Evolutionary conservation across 2,888 invertebrate genomes (phyloP), one percentile per base, ranked within the genome.

Genomic region (Stenotaenia linearis): DNA sequence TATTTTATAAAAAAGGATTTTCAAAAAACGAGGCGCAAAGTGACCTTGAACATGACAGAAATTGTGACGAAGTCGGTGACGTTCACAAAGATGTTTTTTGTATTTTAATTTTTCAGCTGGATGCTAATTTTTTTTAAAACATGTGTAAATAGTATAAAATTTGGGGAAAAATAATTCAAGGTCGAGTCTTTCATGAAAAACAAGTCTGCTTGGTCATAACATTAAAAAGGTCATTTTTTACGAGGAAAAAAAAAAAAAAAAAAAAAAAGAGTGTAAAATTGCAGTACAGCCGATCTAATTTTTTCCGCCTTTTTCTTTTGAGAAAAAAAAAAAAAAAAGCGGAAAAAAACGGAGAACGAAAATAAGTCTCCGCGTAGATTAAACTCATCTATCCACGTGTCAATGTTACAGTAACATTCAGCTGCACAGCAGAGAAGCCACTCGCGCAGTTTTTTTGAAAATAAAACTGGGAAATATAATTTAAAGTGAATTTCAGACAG

Each of bases 371-470:
- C 10, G 23, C 61, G 61, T 23, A 61, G 23, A 61, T 61, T 61
- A 61, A 61, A 61, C 61, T 61, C 61, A 23, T 61, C 61, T 61
- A 23, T 61, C 21, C 61, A 61, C 61, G 61, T 61, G 61, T 61
- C 61, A 61, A 61, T 61, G 61, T 61, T 61, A 61, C 61, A 61
- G 61, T 61, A 61, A 61, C 61, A 61, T 61, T 61, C 61, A 61
- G 61, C 61, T 61, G 61, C 25, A 61, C 23, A 15, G 61, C 61
- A 61, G 61, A 23, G 61, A 21, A 61, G 61, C 61, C 61, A 61
- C 61, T 23, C 15, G 61, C 25, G 21, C 23, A 21, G 10, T 23
- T 61, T 25, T 15, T 61, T 7, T 23, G 15, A 15, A n/a, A 45
- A 45, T 45, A 45, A 45, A 45, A 45, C 45, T 15, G 45, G 15